phyloP scores from a whole-genome alignment of 2,888 invertebrate species.

The Hermaeophaga mercurialis region DNA sequence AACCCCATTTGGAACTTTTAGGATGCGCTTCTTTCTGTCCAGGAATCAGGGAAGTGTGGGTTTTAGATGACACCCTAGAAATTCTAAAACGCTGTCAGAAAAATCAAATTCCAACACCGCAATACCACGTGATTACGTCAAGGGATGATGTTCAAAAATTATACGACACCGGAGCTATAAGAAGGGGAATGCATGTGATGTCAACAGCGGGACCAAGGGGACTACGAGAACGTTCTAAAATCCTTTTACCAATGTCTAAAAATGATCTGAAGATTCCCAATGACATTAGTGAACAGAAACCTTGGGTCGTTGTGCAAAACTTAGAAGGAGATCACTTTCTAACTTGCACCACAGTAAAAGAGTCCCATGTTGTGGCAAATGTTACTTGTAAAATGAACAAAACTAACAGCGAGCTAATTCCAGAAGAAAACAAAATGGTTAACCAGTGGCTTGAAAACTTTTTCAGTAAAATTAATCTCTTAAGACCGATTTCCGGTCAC shows the following conservation, averaged over 20 bases:
- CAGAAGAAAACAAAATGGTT: constrained; percentile 70
- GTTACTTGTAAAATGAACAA: constrained; percentile 77
- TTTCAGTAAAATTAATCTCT: constrained; percentile 68
- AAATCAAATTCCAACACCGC: constrained; percentile 70
- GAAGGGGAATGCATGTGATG: constrained; percentile 70
- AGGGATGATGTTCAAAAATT: constrained; percentile 70
- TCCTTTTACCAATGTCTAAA: constrained; percentile 69
- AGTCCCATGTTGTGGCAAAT: constrained; percentile 78
- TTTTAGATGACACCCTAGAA: constrained; percentile 79
- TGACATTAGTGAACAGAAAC: constrained; percentile 74
- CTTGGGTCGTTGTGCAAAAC: constrained; percentile 81
- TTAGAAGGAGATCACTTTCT: constrained; percentile 76
- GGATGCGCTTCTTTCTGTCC: constrained; percentile 85
- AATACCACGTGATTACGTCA: constrained; percentile 69
- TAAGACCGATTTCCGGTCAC: constrained; percentile 75
- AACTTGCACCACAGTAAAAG: constrained; percentile 82
- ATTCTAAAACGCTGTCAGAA: constrained; percentile 72
- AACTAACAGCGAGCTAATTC: constrained; percentile 69
- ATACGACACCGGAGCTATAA: constrained; percentile 68
- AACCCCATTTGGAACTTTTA: constrained; percentile 77
- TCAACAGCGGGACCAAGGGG: constrained; percentile 77
- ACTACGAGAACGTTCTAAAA: constrained; percentile 72
- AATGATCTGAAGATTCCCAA: constrained; percentile 69
- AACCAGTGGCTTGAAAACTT: constrained; percentile 75
- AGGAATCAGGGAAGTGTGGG: constrained; percentile 73